A percentile compares a stretch with the other conserved stretches of the same genome.
Evolutionary conservation across 2,888 invertebrate species (phyloP).

Genomic region (Hesperia comma): DNA sequence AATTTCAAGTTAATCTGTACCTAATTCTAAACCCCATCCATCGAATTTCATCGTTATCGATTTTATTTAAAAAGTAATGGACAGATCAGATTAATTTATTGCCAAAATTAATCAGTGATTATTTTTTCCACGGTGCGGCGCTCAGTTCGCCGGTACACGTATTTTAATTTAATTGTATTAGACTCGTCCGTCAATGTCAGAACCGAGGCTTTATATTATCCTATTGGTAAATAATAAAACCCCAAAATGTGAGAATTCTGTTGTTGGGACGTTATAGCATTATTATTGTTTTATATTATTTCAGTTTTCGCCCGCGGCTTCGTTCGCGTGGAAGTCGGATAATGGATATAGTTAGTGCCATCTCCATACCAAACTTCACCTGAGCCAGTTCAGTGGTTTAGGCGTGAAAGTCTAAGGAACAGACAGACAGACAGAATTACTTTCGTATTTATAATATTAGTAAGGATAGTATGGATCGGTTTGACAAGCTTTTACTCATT

Average conservation of each 20-base stretch:
- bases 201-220: slow-evolving; percentile 13
- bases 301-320: too few species aligned
- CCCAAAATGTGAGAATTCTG: slow-evolving; percentile 4
- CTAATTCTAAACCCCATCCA: too few species aligned
- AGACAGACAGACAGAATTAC: too few species aligned
- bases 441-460: too few species aligned
- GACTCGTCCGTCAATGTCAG: slow-evolving; percentile 21
- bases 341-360: too few species aligned
- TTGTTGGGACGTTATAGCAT: background rate
- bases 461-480: too few species aligned
- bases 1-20: too few species aligned
- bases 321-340: too few species aligned
- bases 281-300: background rate
- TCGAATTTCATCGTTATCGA: background rate
- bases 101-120: slow-evolving; percentile 16
- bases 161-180: slow-evolving; percentile 20
- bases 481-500: too few species aligned
- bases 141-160: background rate
- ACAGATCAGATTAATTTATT: slow-evolving; percentile 6
- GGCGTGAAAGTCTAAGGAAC: too few species aligned
- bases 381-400: too few species aligned
- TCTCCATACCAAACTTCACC: too few species aligned
- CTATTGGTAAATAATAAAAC: background rate
- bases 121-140: slow-evolving; percentile 1
- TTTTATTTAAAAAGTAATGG: background rate